Evolutionary conservation across 2,113 vertebrate species (phyloP), one percentile per base, ranked within the genome.

Genomic region (Cinclus mexicanus): DNA sequence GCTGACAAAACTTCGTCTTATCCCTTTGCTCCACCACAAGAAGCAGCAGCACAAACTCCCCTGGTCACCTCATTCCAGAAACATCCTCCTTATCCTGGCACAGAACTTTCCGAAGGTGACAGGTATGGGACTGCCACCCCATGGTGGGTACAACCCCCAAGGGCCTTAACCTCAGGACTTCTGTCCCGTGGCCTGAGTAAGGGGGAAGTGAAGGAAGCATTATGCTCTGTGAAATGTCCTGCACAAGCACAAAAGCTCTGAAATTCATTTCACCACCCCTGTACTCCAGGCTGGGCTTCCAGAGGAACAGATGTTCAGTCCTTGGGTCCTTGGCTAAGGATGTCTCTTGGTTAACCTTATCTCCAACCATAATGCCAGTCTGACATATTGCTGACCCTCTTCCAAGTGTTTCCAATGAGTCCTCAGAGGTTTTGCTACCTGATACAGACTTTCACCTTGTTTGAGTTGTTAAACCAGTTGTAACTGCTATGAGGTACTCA

Each of bases 401-500:
- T 85, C 57, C 63, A 71, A 85, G 46, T 35, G 28, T 41, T 93
- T 70, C 64, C 29, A 63, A 44, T 12, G 44, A 1, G 1, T 67
- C 69, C 65, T 71, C 52, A 49, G 91, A 91, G 94, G 91, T 75
- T 92, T 79, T 2, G 6, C 52, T 77, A 31, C 47, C 80, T 23
- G 5, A 52, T 67, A 79, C 15, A 83, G 50, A 71, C 21, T 82
- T 87, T 42, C 49, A 87, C 61, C 60, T 84, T 87, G 56, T 68
- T 53, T 44, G 31, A 25, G 18, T 59, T 93, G 47, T 93, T 90
- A 90, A 93, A 92, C 42, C 20, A 74, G 35, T 81, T 33, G 41
- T 76, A 84, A 71, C 39, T 70, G 56, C 69, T 79, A 3, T 31
- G 47, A 94, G 81, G 71, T 65, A 87, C 22, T 90, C 67, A 61